Percentiles rank a stretch among this genome's conserved stretches.
phyloP scores from a whole-genome alignment of 2,113 vertebrate genomes.

The Scophthalmus maximus region DNA sequence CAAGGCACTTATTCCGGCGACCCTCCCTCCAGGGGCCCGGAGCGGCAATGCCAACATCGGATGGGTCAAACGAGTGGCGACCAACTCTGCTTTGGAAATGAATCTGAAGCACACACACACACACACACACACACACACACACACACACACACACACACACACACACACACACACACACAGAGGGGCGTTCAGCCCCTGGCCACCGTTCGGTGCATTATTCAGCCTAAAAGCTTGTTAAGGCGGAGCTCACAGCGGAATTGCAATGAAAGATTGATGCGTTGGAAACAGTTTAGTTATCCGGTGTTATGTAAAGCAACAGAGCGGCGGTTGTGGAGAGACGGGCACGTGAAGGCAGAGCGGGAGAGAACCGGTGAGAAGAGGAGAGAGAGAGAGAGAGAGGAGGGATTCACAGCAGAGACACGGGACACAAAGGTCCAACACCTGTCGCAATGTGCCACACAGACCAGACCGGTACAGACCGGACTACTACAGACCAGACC shows the following conservation, averaged over 20 bases:
- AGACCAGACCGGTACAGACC: background rate
- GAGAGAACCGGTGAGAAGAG: background rate
- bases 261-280: conserved; percentile 70
- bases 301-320: conserved; percentile 72
- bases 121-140: background rate
- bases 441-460: too few relatives aligned
- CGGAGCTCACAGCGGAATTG: conserved; percentile 42
- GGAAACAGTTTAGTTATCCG: conserved; percentile 64
- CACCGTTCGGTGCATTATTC: conserved; percentile 70
- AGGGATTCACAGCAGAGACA: too few relatives aligned
- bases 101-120: conserved; percentile 12
- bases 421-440: too few relatives aligned
- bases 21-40: conserved; percentile 9
- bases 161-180: too few relatives aligned
- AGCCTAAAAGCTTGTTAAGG: conserved; percentile 76
- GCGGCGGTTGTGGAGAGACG: conserved; percentile 24
- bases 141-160: conserved; percentile 16
- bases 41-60: conserved; percentile 34
- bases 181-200: background rate
- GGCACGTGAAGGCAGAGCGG: conserved; percentile 18
- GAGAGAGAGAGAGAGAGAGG: background rate
- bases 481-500: too few relatives aligned
- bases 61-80: conserved; percentile 13
- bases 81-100: conserved; percentile 12
- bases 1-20: conserved; percentile 36